phyloP scores from a whole-genome alignment of 2,888 invertebrate species.

The Altica lythri region DNA sequence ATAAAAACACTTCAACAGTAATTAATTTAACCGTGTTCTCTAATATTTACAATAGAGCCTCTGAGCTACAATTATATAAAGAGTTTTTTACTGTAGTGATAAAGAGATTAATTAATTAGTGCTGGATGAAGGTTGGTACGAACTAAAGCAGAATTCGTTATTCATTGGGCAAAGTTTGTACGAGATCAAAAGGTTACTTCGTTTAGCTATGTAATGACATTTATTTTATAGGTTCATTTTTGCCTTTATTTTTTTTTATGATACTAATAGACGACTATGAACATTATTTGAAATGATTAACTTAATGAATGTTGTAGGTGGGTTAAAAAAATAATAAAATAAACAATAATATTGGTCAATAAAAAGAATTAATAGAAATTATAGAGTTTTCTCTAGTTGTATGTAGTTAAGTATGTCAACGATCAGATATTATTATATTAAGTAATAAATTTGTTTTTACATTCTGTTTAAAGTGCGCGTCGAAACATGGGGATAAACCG shows the following conservation, averaged over 20 bases:
- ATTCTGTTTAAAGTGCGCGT: too few relatives aligned
- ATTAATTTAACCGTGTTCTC: not conserved
- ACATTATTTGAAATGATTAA: too few relatives aligned
- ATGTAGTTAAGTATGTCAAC: too few relatives aligned
- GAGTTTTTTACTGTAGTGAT: conserved; percentile 2
- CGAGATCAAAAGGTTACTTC: conserved; percentile 4
- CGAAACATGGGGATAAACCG: too few relatives aligned
- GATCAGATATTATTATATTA: too few relatives aligned
- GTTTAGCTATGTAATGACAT: not conserved
- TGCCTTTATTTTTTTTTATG: not conserved
- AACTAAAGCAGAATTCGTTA: not conserved
- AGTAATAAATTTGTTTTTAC: too few relatives aligned
- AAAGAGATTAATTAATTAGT: conserved; percentile 3
- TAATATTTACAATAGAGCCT: conserved; percentile 3
- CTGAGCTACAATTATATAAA: conserved; percentile 2
- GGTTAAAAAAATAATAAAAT: too few relatives aligned
- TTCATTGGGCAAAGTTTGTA: not conserved
- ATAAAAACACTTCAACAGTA: not conserved
- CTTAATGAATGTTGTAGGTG: too few relatives aligned
- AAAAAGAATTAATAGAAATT: too few relatives aligned
- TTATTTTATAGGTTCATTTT: not conserved
- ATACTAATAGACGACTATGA: not conserved
- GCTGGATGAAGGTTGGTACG: not conserved
- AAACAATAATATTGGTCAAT: too few relatives aligned
- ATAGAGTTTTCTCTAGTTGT: too few relatives aligned